Conservation (phyloP, 2,797 vertebrate genomes). For the Etheostoma perlongum region DNA sequence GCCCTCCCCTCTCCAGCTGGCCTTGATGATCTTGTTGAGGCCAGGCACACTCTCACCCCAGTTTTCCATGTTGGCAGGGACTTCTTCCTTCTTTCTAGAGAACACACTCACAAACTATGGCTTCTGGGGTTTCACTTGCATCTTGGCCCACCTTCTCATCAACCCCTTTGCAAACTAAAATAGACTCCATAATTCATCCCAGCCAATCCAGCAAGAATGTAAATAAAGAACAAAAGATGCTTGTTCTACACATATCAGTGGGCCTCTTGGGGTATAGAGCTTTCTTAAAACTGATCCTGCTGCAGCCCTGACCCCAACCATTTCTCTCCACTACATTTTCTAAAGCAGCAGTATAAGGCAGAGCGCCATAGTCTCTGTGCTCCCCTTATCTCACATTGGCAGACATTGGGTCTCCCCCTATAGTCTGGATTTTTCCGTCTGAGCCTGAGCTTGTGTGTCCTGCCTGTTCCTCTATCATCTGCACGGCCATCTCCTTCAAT, state of each 20-base stretch:
- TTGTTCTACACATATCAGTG: slow-evolving; percentile 76
- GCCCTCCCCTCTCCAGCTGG: slow-evolving; percentile 50
- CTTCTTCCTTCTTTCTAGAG: slow-evolving; percentile 66
- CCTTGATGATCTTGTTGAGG: slow-evolving; percentile 49
- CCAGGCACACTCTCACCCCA: slow-evolving; percentile 50
- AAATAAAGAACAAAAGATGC: slow-evolving; percentile 83
- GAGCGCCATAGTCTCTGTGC: slow-evolving; percentile 49
- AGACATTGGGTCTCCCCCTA: slow-evolving; percentile 73
- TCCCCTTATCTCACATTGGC: slow-evolving; percentile 77
- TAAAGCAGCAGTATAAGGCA: slow-evolving; percentile 68
- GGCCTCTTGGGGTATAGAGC: slow-evolving; percentile 68
- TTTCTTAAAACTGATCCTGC: slow-evolving; percentile 78
- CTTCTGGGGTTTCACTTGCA: slow-evolving; percentile 76
- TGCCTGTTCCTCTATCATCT: slow-evolving; percentile 65
- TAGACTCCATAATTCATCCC: slow-evolving; percentile 79
- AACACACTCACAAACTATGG: slow-evolving; percentile 63
- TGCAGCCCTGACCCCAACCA: slow-evolving; percentile 65
- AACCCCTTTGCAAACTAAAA: slow-evolving; percentile 77
- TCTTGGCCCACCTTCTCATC: slow-evolving; percentile 80
- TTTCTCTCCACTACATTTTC: slow-evolving; percentile 70
- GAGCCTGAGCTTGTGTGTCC: slow-evolving; percentile 63
- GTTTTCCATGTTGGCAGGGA: slow-evolving; percentile 64
- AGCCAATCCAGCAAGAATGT: slow-evolving; percentile 78
- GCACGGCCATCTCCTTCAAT: slow-evolving; percentile 64
- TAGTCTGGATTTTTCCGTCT: slow-evolving; percentile 71